Base-by-base conservation (phyloP, 2,113 vertebrate genomes). In the Lontra canadensis region DNA sequence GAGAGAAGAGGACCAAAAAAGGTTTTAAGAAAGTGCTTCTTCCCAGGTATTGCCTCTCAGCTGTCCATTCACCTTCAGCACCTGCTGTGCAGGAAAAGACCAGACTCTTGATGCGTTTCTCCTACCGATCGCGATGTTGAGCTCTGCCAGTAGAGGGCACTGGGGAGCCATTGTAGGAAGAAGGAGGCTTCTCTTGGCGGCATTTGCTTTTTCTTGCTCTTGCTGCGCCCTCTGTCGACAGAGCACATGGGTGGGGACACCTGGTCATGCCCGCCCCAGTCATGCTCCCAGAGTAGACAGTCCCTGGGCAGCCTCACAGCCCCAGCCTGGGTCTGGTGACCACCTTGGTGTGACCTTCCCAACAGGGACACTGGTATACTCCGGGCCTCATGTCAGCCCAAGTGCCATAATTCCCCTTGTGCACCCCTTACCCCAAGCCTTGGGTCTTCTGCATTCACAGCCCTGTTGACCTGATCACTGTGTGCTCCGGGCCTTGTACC, bases 301-400 rank as follows among this genome's bases (percentile, higher is more conserved):
- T 63, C 31, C 55, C 63, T 49, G 10, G 10, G 61, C n/a, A 47
- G 26, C 73, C 85, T 78, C 42, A 31, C 29, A 93, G 67, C 42
- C 29, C 17, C 29, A 74, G 42, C 26, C 6, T 25, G 18, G 78
- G 67, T 47, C 49, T 67, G 57, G 25, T 42, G 69, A 63, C 29
- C 69, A n/a, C 69, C 44, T 44, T 25, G 15, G 25, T 14, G 26
- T 71, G 71, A 21, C 71, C 36, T 31, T 83, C 36, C 47, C 34
- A 52, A 0, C 15, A 23, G 47, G 59, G 15, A 49, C 47, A 25
- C 10, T 34, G 26, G 39, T 39, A 3, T 1, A 0, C 18, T 15
- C n/a, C 7, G 73, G 89, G 17, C 9, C 42, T 82, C n/a, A 0
- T 52, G 55, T 65, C 61, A 12, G 49, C 84, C 52, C 26, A 47